A percentile compares a stretch with the other conserved stretches of the same genome.
These are phyloP conservation scores for Euglossa dilemma DNA, from an alignment of 1,140 invertebrate genomes.

Conservation along the genomic window DNA sequence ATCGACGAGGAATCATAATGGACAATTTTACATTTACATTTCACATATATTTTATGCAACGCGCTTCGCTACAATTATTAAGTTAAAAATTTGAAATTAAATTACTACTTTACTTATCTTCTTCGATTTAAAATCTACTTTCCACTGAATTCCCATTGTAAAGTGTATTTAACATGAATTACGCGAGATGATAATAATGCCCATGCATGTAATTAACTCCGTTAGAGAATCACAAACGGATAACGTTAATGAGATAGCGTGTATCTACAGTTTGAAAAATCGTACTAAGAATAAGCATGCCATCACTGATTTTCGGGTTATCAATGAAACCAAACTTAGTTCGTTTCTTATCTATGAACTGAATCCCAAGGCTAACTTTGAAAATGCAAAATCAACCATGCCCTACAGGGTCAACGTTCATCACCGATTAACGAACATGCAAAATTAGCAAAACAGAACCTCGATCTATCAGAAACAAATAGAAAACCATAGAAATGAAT, in stretches of 20 bases:
- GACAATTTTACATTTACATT: too few species aligned
- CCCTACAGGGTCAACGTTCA: neutral
- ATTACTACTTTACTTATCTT: too few species aligned
- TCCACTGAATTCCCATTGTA: neutral
- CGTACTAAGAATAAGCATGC: neutral
- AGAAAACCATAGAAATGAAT: too few species aligned
- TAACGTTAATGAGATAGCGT: neutral
- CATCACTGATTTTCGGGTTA: constrained; percentile 40
- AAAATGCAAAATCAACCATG: neutral
- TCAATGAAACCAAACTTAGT: constrained; percentile 22
- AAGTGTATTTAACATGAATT: neutral
- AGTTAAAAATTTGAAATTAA: too few species aligned
- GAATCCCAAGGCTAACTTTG: neutral
- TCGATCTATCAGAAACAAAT: too few species aligned
- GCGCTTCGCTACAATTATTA: too few species aligned
- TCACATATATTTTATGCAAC: too few species aligned
- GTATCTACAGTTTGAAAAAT: neutral
- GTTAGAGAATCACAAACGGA: neutral
- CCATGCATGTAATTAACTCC: neutral
- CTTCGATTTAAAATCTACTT: too few species aligned
- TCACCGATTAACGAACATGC: too few species aligned
- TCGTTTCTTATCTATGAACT: constrained; percentile 32
- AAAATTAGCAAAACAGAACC: too few species aligned
- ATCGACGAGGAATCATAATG: too few species aligned
- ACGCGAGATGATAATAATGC: neutral